Conservation (phyloP, 2,888 invertebrate species). For the Cremastinae sp. region DNA sequence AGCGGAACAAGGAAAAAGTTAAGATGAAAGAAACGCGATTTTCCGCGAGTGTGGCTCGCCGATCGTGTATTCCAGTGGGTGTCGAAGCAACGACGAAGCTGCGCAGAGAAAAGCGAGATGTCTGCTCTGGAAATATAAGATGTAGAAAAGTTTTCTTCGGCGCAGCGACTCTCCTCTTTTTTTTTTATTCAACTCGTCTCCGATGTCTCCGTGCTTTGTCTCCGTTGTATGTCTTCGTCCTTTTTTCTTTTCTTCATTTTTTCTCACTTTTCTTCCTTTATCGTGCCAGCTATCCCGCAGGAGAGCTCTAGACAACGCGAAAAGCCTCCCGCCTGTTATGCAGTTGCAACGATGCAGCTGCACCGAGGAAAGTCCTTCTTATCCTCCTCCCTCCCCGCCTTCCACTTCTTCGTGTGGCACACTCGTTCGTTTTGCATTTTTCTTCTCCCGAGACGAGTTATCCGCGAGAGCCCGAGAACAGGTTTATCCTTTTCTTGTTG, state of each 20-base stretch:
- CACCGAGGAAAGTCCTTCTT: slow-evolving; percentile 38
- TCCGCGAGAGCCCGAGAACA: slow-evolving; percentile 23
- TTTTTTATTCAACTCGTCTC: background rate
- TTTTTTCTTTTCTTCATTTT: slow-evolving; percentile 49
- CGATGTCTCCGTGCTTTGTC: slow-evolving; percentile 44
- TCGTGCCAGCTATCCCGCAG: slow-evolving; percentile 49
- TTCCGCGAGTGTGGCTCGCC: slow-evolving; percentile 37
- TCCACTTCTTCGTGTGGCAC: slow-evolving; percentile 1
- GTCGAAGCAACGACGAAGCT: slow-evolving; percentile 24
- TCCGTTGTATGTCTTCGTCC: slow-evolving; percentile 51
- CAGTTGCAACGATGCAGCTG: slow-evolving; percentile 44
- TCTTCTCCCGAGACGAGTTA: slow-evolving; percentile 27
- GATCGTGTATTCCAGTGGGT: slow-evolving; percentile 29
- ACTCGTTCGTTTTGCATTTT: slow-evolving; percentile 51
- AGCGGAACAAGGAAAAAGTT: slow-evolving; percentile 21
- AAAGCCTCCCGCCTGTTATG: slow-evolving; percentile 56
- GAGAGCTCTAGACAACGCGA: slow-evolving; percentile 51
- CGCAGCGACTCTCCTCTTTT: slow-evolving; percentile 40
- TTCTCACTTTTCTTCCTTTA: background rate
- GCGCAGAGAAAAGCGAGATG: slow-evolving; percentile 30
- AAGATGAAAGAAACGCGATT: slow-evolving; percentile 5
- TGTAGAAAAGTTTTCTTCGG: slow-evolving; percentile 56
- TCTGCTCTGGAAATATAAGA: slow-evolving; percentile 53
- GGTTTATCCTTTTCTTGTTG: slow-evolving; percentile 1
- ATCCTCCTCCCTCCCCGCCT: slow-evolving; percentile 2